These are phyloP conservation scores for Ranitomeya imitator DNA, from an alignment of 2,113 vertebrate species.

Conservation along the genomic window DNA sequence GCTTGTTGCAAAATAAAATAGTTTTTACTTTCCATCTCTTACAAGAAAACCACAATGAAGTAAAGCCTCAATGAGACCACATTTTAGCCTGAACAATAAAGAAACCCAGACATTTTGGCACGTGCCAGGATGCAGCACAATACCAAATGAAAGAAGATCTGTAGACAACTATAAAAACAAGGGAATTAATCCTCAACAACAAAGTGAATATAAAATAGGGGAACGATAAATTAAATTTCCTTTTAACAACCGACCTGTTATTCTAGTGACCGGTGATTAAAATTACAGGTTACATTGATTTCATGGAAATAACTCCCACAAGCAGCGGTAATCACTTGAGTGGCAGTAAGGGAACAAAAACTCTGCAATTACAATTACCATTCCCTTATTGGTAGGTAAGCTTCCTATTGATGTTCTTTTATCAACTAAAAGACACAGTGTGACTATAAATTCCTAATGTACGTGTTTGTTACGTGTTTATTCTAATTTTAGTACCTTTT, in stretches of 20 bases:
- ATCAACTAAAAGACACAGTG: neutral
- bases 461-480: neutral
- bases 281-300: conserved; percentile 57
- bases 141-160: neutral
- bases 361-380: conserved; percentile 19
- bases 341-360: conserved; percentile 23
- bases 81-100: neutral
- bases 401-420: conserved; percentile 16
- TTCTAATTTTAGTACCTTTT: conserved; percentile 3
- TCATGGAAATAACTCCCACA: conserved; percentile 7
- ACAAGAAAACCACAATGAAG: neutral
- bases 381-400: conserved; percentile 19
- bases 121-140: neutral
- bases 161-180: neutral
- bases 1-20: neutral
- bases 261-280: conserved; percentile 47
- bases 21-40: neutral
- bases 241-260: conserved; percentile 25
- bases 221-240: conserved; percentile 24
- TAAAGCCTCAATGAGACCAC: neutral
- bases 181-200: neutral
- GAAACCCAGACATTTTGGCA: neutral
- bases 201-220: neutral
- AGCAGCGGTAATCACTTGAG: conserved; percentile 47
- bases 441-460: conserved; percentile 2